Evolutionary conservation across 2,797 vertebrate genomes (phyloP).

Genomic region (Peromyscus nudipes): DNA sequence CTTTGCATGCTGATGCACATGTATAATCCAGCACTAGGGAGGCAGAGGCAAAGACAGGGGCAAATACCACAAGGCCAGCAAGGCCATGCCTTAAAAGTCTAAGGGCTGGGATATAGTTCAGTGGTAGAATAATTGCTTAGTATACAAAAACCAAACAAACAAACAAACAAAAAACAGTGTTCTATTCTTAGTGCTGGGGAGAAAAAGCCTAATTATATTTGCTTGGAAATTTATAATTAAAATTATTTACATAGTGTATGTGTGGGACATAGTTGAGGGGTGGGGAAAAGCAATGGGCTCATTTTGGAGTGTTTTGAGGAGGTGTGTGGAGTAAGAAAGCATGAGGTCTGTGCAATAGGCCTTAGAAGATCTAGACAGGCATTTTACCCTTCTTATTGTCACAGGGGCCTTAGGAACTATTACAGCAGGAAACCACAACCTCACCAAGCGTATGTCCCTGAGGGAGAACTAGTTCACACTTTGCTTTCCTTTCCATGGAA

Average conservation of each 20-base stretch:
- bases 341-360: background rate
- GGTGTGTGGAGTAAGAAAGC: background rate
- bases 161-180: too few species aligned
- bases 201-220: background rate
- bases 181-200: background rate
- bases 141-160: background rate
- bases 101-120: background rate
- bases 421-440: background rate
- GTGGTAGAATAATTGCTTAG: background rate
- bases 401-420: background rate
- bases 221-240: background rate
- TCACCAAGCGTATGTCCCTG: background rate
- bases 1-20: background rate
- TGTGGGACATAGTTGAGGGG: background rate
- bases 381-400: background rate
- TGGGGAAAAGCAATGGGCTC: background rate
- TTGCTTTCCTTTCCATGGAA: slow-evolving; percentile 5
- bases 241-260: background rate
- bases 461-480: background rate
- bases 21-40: background rate
- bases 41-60: background rate
- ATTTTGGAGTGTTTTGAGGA: background rate
- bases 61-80: background rate
- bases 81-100: background rate
- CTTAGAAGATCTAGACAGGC: background rate